Evolutionary conservation across 2,797 vertebrate species (phyloP).

Genomic region (Labeo calbasu): DNA sequence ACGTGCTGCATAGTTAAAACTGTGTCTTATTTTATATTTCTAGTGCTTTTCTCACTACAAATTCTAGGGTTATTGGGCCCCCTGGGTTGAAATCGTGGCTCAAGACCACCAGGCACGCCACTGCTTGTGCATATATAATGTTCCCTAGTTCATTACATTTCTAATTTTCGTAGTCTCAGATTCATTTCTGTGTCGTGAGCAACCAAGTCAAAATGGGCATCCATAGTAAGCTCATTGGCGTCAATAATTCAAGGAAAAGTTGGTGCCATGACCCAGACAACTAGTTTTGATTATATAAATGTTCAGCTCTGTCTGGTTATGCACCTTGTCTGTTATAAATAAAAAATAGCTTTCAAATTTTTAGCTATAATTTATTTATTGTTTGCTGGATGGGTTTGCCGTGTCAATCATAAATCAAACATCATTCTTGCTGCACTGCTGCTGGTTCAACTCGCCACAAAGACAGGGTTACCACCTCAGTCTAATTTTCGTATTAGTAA

Average conservation of each 20-base stretch:
- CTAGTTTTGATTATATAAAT: constrained; percentile 42
- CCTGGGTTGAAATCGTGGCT: no score
- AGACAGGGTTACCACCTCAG: no score
- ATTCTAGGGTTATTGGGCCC: not conserved
- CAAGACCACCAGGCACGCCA: no score
- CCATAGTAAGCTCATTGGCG: not conserved
- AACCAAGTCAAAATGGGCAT: not conserved
- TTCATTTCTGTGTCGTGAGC: not conserved
- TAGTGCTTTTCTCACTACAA: not conserved
- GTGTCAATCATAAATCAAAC: constrained; percentile 53
- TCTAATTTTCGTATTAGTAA: not conserved
- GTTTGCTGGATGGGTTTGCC: constrained; percentile 5
- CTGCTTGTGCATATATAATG: no score
- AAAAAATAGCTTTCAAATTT: constrained; percentile 50
- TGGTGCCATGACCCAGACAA: constrained; percentile 19
- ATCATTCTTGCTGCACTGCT: not conserved
- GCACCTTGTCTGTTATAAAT: constrained; percentile 55
- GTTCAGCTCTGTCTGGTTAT: constrained; percentile 49
- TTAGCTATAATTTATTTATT: constrained; percentile 47
- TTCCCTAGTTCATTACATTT: not conserved
- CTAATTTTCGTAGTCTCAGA: not conserved
- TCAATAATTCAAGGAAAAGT: constrained; percentile 19
- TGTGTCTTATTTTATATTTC: not conserved
- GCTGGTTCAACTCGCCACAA: not conserved
- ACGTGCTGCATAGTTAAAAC: not conserved